Evolutionary conservation across 2,888 invertebrate species (phyloP), one percentile per base, ranked within the genome.

Genomic region (Gnatocerus cornutus): DNA sequence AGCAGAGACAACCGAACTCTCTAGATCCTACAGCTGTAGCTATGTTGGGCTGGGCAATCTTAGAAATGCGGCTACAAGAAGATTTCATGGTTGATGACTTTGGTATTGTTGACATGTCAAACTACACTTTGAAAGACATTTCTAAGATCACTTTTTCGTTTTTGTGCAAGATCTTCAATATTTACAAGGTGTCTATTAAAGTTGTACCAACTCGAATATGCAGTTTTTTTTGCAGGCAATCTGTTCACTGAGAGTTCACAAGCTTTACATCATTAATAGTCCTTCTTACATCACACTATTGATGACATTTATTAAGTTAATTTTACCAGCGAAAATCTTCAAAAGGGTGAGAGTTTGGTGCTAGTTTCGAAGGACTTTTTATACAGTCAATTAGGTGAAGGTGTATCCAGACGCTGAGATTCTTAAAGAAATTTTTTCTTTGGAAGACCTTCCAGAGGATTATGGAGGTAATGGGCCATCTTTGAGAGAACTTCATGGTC

Each of bases 401-500:
- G 39, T 79, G 4, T 77, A 79, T 37, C 71, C 74, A 62, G 53
- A 55, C 29, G 16, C 53, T n/a, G 68, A 71, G 21, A 53, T 68
- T 8, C 39, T 80, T 14, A 67, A 64, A 12, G 66, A 76, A 41
- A 65, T 71, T 16, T 46, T 79, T 33, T 64, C 78, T 10, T 71
- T 71, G 37, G 70, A 74, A 10, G 55, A 77, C 16, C 29, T 80
- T 13, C 80, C 79, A 4, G 65, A 67, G 46, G 79, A 80, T 33
- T 80, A 78, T 65, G 79, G 78, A 8, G 80, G 79, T 1, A 53
- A 72, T 6, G 75, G 75, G 59, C 73, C 52, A 37, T 71, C 90
- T 9, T 87, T 90, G 79, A 87, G 87, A 56, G 89, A 89, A 74
- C 39, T 39, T 39, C 5, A 39, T n/a, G 39, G 39, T 39, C 5